Evolutionary conservation across 1,140 invertebrate species (phyloP), one percentile per base, ranked within the genome.

Genomic region (Caenorhabditis briggsae): DNA sequence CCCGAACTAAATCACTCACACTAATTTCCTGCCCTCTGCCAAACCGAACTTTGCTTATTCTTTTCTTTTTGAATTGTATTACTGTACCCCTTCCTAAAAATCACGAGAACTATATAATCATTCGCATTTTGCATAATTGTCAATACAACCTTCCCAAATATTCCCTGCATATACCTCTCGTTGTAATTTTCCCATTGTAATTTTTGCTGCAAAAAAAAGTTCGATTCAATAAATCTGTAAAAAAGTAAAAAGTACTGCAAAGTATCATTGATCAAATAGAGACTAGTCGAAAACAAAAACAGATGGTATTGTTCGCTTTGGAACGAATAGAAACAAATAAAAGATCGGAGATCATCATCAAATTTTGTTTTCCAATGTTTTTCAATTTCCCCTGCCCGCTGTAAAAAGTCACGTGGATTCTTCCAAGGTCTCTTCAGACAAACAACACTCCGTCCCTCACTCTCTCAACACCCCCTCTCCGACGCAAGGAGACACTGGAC

Each of bases 1-100:
- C 59, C 59, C 88, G 12, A 89, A 89, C 88, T 89, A 89, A 78
- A 59, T 56, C 5, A 48, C 74, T 86, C 59, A 86, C 14, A 78
- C 41, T 18, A 8, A 9, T 23, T 48, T 8, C 25, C 43, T 78
- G 70, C 70, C 84, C 33, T 33, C 33, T 33, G 33, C 33, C 33
- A 33, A 33, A 50, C 7, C 46, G 43, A n/a, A 50, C 18, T 50
- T 25, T 50, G 70, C 70, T 78, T 78, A 25, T 78, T 20, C n/a
- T n/a, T n/a, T n/a, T 33, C 3, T 33, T 33, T 33, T 33, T 33
- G 33, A 33, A 33, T 33, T 33, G 33, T 33, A 33, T 33, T 23
- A 78, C 33, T 50, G 70, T 78, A 50, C 23, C 70, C 23, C 20
- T 41, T 46, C 33, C 50, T 18, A 2, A 53, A 12, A 53, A 53